Percentiles rank a stretch among this genome's conserved stretches.
Conservation (phyloP, 2,113 vertebrate species). For the Oncorhynchus nerka region DNA sequence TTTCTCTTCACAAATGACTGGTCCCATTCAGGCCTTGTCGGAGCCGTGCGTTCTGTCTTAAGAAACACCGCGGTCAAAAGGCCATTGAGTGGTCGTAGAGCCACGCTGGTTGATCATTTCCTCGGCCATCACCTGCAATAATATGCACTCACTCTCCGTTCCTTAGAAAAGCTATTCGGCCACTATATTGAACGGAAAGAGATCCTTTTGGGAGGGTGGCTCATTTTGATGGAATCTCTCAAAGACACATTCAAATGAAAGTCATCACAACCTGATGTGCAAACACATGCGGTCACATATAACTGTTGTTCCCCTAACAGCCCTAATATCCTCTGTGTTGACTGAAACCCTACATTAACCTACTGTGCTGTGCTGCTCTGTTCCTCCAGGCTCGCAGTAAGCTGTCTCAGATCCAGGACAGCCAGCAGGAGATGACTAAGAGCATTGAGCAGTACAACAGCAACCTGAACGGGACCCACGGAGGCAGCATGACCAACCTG, state of each 20-base stretch:
- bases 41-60: neutral
- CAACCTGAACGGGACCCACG: conserved; percentile 82
- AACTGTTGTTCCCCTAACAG: neutral
- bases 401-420: conserved; percentile 90
- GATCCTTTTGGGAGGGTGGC: neutral
- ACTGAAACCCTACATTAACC: neutral
- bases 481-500: conserved; percentile 87
- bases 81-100: neutral
- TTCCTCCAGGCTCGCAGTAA: conserved; percentile 85
- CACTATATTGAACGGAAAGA: neutral
- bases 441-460: conserved; percentile 86
- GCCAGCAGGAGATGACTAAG: conserved; percentile 83
- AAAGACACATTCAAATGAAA: neutral
- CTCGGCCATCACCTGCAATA: neutral
- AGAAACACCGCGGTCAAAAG: neutral
- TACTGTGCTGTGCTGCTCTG: neutral
- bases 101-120: neutral
- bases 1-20: neutral
- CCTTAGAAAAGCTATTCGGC: neutral
- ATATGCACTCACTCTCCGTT: neutral
- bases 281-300: too few relatives aligned
- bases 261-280: neutral
- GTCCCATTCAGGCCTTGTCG: neutral
- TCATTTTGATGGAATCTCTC: neutral
- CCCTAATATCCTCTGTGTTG: neutral